Conservation (phyloP, 2,797 vertebrate species). For the Periophthalmus magnuspinnatus region DNA sequence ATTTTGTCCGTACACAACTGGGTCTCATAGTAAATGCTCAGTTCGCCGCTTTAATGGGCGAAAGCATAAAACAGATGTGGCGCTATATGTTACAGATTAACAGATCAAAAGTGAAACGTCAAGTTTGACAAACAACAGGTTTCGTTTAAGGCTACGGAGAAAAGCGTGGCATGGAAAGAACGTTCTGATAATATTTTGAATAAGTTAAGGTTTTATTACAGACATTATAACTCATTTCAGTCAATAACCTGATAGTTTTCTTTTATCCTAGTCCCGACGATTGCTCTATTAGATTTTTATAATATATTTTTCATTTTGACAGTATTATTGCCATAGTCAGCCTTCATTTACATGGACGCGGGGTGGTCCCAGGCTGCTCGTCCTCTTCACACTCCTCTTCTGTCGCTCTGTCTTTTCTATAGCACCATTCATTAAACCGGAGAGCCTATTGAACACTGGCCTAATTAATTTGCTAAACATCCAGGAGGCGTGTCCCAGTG, state of each 20-base stretch:
- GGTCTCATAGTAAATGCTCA: background rate
- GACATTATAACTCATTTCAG: background rate
- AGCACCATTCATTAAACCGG: conserved; percentile 56
- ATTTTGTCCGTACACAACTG: background rate
- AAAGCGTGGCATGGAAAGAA: background rate
- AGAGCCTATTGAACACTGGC: conserved; percentile 49
- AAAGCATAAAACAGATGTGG: conserved; percentile 12
- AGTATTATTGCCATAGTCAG: conserved; percentile 26
- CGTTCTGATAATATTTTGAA: background rate
- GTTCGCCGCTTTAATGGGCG: background rate
- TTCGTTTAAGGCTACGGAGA: background rate
- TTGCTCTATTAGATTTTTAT: background rate
- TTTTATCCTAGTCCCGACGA: background rate
- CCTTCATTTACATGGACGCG: conserved; percentile 8
- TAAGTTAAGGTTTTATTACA: background rate
- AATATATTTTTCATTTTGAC: conserved; percentile 6
- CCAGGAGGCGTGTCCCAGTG: conserved; percentile 35
- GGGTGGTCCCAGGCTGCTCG: conserved; percentile 25
- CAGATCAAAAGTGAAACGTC: conserved; percentile 6
- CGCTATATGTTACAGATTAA: background rate
- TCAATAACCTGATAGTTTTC: background rate
- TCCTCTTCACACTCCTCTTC: conserved; percentile 24
- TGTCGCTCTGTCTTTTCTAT: conserved; percentile 42
- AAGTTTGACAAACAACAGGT: conserved; percentile 1
- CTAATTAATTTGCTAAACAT: conserved; percentile 65